These are phyloP conservation scores for Gymnocypris eckloni DNA, from an alignment of 2,797 vertebrate genomes.

Conservation along the genomic window DNA sequence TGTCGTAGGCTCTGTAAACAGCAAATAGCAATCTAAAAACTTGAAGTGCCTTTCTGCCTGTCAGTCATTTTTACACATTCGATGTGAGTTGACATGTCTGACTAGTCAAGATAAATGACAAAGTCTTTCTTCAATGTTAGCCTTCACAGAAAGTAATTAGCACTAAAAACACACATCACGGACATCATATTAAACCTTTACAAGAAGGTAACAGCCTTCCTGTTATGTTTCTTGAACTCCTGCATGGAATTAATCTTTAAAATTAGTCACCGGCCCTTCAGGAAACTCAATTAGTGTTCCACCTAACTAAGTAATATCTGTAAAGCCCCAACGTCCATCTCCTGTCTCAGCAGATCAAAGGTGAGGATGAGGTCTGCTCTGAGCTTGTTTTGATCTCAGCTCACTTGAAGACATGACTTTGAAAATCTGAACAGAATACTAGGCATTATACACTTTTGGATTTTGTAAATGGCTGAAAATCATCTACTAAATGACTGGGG, in stretches of 20 bases:
- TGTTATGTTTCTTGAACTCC: conserved; percentile 9
- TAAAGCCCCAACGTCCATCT: conserved; percentile 28
- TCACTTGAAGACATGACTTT: conserved; percentile 1
- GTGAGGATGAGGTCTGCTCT: conserved; percentile 1
- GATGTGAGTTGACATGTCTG: not conserved
- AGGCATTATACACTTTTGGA: not conserved
- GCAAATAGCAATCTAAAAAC: not conserved
- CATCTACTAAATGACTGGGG: not conserved
- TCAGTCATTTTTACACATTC: not conserved
- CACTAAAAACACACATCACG: not conserved
- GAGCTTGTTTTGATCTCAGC: conserved; percentile 13
- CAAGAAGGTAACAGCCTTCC: not conserved
- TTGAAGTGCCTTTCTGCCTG: not conserved
- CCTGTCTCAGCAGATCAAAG: conserved; percentile 2
- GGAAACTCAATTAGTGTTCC: conserved; percentile 21
- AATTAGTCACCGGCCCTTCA: conserved; percentile 21
- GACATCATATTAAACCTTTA: not conserved
- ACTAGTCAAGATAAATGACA: not conserved
- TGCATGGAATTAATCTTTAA: conserved; percentile 30
- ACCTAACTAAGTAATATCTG: conserved; percentile 14
- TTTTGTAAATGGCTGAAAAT: not conserved
- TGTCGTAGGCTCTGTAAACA: not conserved
- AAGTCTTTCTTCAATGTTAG: not conserved
- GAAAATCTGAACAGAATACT: not conserved
- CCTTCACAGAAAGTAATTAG: not conserved